Conservation (phyloP, 2,797 vertebrate species). For the Rhinella marina region DNA sequence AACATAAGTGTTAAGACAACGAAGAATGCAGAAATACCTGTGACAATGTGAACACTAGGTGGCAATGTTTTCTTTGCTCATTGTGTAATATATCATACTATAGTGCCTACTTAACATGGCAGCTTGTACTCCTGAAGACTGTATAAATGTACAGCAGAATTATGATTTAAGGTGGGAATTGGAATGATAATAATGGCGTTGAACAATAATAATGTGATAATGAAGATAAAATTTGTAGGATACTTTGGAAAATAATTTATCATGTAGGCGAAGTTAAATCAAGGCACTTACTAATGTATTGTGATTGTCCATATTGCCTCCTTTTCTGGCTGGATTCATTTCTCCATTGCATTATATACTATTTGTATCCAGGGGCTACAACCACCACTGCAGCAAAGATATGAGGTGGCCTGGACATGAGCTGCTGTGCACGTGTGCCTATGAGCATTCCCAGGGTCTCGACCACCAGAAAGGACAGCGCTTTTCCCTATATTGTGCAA, state of each 20-base stretch:
- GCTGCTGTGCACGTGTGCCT: no score
- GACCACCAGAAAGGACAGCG: no score
- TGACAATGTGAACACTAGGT: constrained; percentile 18
- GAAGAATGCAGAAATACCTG: neutral
- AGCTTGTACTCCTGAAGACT: neutral
- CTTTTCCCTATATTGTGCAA: no score
- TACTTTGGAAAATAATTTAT: neutral
- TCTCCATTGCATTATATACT: no score
- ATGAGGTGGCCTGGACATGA: no score
- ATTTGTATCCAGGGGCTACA: no score
- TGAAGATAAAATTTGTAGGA: neutral
- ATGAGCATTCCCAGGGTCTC: no score
- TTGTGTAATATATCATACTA: neutral
- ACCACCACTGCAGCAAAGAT: no score
- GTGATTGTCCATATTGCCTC: no score
- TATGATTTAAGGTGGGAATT: neutral
- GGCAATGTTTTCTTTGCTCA: constrained; percentile 21
- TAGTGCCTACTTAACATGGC: neutral
- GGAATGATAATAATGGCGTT: neutral
- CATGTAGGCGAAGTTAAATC: neutral
- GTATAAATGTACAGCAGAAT: neutral
- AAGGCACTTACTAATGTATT: neutral
- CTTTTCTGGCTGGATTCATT: no score
- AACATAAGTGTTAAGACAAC: neutral
- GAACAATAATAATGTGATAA: neutral